phyloP scores from a whole-genome alignment of 2,113 vertebrate genomes.

The Elachura formosa region DNA sequence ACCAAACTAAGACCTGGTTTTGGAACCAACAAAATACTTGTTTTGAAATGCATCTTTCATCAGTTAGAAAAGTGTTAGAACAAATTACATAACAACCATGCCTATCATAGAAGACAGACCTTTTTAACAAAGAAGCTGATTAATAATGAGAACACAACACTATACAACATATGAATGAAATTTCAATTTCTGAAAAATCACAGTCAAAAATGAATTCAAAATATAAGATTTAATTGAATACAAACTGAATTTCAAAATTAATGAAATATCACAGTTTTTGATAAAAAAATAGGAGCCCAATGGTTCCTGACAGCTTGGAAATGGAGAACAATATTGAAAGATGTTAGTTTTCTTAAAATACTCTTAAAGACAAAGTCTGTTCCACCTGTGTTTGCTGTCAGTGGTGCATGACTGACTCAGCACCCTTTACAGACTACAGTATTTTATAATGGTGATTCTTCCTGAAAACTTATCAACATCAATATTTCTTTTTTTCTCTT shows the following conservation, averaged over 20 bases:
- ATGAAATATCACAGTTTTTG: neutral
- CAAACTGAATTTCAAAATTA: neutral
- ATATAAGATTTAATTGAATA: neutral
- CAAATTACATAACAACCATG: neutral
- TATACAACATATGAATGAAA: accelerated
- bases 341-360: neutral
- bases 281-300: neutral
- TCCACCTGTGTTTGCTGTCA: neutral
- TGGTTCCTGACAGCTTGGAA: neutral
- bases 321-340: neutral
- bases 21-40: neutral
- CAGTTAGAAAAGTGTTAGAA: neutral
- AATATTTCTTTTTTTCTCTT: neutral
- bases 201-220: neutral
- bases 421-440: neutral
- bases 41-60: neutral
- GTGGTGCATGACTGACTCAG: neutral
- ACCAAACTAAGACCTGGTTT: neutral
- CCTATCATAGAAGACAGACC: neutral
- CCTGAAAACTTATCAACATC: neutral
- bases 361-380: neutral
- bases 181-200: neutral
- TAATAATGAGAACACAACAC: neutral
- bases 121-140: neutral
- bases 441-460: neutral